Percentiles rank a stretch among this genome's conserved stretches.
These are phyloP conservation scores for Scaptomyza montana DNA, from an alignment of 1,140 invertebrate genomes.

Conservation along the genomic window DNA sequence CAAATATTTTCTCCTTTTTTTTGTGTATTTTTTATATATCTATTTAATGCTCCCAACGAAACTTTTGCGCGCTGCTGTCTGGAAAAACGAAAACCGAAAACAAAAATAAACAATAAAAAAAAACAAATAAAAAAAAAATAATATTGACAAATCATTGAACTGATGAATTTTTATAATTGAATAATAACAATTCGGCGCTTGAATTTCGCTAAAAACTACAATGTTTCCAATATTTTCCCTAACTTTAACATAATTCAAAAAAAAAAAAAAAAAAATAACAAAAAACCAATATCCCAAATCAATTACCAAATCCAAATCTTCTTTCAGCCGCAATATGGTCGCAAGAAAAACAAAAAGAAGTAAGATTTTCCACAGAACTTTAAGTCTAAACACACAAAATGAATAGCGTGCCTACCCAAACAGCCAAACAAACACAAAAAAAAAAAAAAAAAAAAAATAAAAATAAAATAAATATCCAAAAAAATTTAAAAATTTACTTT, in stretches of 20 bases:
- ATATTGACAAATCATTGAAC: constrained; percentile 26
- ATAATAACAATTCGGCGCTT: constrained; percentile 62
- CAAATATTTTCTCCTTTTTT: constrained; percentile 61
- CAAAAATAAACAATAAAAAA: constrained; percentile 18
- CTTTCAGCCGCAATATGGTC: constrained; percentile 88
- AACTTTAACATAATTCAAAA: constrained; percentile 28
- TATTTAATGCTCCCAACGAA: constrained; percentile 76
- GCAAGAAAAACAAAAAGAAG: constrained; percentile 98
- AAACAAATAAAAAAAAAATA: background rate
- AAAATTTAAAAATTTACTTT: constrained; percentile 9
- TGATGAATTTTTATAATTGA: constrained; percentile 22
- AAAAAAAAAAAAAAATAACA: constrained; percentile 51
- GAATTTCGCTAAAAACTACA: constrained; percentile 32
- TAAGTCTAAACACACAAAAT: constrained; percentile 51
- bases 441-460: constrained; percentile 20
- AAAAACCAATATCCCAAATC: constrained; percentile 55
- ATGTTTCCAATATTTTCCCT: constrained; percentile 13
- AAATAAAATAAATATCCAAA: constrained; percentile 19
- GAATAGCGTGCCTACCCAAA: constrained; percentile 31
- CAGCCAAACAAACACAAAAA: constrained; percentile 27
- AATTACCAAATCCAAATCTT: constrained; percentile 80
- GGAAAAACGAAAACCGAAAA: constrained; percentile 51
- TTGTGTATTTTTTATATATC: constrained; percentile 74
- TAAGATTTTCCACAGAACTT: constrained; percentile 87
- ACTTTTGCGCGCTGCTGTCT: constrained; percentile 73